These are phyloP conservation scores for Chionodraco myersi DNA, from an alignment of 2,113 vertebrate genomes.

Conservation along the genomic window DNA sequence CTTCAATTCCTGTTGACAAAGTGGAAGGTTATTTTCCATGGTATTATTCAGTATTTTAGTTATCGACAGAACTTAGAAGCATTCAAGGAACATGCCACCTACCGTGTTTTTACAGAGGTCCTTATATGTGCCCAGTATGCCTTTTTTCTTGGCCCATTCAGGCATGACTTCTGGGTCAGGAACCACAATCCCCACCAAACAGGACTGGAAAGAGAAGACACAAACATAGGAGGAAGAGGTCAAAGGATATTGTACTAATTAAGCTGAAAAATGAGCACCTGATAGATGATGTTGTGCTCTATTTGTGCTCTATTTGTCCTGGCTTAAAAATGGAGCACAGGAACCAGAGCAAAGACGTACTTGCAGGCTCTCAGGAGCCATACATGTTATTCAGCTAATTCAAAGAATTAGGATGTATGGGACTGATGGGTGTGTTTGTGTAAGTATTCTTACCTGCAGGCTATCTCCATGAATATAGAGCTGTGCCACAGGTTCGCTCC, in stretches of 20 bases:
- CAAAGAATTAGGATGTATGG: background rate
- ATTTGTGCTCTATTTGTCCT: conserved; percentile 3
- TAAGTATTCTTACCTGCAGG: conserved; percentile 87
- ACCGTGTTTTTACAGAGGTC: conserved; percentile 93
- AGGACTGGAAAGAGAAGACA: conserved; percentile 84
- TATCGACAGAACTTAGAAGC: background rate
- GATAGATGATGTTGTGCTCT: background rate
- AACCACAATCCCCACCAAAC: conserved; percentile 95
- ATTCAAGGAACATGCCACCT: conserved; percentile 4
- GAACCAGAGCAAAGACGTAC: background rate
- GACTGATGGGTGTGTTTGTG: background rate
- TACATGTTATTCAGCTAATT: background rate
- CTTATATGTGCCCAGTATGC: conserved; percentile 88
- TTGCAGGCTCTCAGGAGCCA: background rate
- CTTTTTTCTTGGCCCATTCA: conserved; percentile 93
- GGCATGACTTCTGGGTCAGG: conserved; percentile 94
- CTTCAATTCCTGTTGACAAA: conserved; percentile 86
- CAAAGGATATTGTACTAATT: background rate
- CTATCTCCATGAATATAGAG: conserved; percentile 96
- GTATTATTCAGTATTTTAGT: background rate
- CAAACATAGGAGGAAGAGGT: background rate
- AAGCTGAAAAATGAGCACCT: background rate
- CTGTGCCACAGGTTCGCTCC: conserved; percentile 94
- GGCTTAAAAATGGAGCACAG: background rate
- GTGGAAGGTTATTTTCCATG: background rate